A percentile compares a stretch with the other conserved stretches of the same genome.
Conservation (phyloP, 2,113 vertebrate species). For the Zapornia atra region DNA sequence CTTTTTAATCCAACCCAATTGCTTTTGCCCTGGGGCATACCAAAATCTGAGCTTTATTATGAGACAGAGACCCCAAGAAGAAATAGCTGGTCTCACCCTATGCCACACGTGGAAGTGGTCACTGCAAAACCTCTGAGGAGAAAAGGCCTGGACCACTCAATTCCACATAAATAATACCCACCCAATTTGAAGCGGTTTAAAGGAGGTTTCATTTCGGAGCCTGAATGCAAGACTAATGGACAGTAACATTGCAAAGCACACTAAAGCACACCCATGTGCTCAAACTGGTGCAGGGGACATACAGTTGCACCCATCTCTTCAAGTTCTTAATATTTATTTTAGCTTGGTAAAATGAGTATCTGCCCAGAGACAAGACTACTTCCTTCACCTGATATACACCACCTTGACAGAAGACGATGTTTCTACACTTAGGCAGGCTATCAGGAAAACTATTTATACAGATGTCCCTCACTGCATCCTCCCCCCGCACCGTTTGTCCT, state of each 20-base stretch:
- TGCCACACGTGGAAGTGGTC: fast-evolving
- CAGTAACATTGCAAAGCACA: not conserved
- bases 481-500: not conserved
- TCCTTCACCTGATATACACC: not conserved
- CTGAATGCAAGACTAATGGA: not conserved
- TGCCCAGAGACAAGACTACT: not conserved
- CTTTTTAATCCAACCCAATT: not conserved
- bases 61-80: not conserved
- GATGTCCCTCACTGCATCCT: not conserved
- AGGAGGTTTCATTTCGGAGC: not conserved
- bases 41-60: not conserved
- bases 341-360: not conserved
- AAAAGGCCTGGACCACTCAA: not conserved
- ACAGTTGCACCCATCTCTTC: not conserved
- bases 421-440: not conserved
- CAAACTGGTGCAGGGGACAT: not conserved
- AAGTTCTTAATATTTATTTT: not conserved
- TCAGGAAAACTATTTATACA: not conserved
- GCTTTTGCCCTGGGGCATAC: not conserved
- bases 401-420: not conserved
- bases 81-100: not conserved
- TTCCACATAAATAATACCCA: not conserved
- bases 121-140: not conserved
- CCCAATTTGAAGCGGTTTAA: not conserved
- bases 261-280: not conserved